phyloP scores from a whole-genome alignment of 2,888 invertebrate genomes.

The Automeris io region DNA sequence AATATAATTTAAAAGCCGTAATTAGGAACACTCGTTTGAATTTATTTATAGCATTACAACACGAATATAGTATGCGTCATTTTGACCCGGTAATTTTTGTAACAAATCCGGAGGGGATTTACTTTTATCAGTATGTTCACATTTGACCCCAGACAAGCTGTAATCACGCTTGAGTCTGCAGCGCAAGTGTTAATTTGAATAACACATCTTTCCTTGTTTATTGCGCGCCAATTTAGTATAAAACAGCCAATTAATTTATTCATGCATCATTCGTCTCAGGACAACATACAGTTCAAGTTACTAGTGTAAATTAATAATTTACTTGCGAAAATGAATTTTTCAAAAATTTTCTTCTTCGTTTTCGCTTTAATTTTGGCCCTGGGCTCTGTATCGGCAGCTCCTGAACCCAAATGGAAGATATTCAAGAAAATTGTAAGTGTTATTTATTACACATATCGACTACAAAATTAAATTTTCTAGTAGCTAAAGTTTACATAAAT shows the following conservation, averaged over 20 bases:
- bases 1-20: too few relatives aligned
- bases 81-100: neutral
- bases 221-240: neutral
- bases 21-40: too few relatives aligned
- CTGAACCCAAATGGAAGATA: constrained; percentile 40
- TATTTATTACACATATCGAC: neutral
- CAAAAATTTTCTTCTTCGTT: constrained; percentile 34
- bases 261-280: neutral
- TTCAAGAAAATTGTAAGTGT: constrained; percentile 50
- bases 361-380: constrained; percentile 37
- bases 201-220: neutral
- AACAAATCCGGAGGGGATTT: neutral
- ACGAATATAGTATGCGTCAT: too few relatives aligned
- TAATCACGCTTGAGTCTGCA: neutral
- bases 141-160: neutral
- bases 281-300: neutral
- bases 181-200: constrained; percentile 4
- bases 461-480: too few relatives aligned
- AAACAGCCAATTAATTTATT: neutral
- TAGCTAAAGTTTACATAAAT: too few relatives aligned
- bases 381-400: constrained; percentile 34
- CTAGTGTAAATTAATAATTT: neutral
- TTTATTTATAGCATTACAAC: too few relatives aligned
- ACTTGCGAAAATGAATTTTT: constrained; percentile 37
- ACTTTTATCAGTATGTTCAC: neutral